Conservation (phyloP, 1,140 invertebrate genomes). For the Zaprionus tsacasi region DNA sequence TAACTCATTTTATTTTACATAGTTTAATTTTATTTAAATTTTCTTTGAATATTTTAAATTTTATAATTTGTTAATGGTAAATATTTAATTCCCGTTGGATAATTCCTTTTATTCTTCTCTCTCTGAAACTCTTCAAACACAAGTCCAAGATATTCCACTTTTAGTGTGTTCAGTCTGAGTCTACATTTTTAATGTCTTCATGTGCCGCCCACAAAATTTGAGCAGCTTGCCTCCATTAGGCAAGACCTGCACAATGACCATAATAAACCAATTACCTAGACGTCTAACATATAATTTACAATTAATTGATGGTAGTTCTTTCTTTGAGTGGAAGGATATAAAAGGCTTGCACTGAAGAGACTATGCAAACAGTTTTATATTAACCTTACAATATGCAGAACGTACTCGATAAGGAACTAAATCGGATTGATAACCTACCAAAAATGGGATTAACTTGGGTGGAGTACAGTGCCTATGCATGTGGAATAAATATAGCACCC, state of each 20-base stretch:
- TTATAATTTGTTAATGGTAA: background rate
- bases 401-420: constrained; percentile 54
- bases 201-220: constrained; percentile 52
- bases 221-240: constrained; percentile 26
- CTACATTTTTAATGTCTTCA: constrained; percentile 67
- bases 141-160: background rate
- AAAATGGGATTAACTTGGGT: constrained; percentile 64
- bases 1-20: background rate
- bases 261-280: constrained; percentile 54
- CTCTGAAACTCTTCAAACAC: background rate
- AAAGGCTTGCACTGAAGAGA: constrained; percentile 16
- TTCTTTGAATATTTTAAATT: background rate
- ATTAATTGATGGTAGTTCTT: constrained; percentile 51
- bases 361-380: constrained; percentile 36
- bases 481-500: constrained; percentile 65
- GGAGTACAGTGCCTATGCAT: constrained; percentile 57
- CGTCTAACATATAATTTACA: constrained; percentile 67
- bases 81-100: background rate
- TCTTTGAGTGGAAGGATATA: constrained; percentile 47
- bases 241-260: constrained; percentile 59
- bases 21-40: background rate
- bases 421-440: constrained; percentile 53
- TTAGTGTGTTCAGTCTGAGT: background rate
- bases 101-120: background rate
- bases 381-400: constrained; percentile 50